phyloP scores from a whole-genome alignment of 2,113 vertebrate genomes.

The Chelonoidis abingdonii region DNA sequence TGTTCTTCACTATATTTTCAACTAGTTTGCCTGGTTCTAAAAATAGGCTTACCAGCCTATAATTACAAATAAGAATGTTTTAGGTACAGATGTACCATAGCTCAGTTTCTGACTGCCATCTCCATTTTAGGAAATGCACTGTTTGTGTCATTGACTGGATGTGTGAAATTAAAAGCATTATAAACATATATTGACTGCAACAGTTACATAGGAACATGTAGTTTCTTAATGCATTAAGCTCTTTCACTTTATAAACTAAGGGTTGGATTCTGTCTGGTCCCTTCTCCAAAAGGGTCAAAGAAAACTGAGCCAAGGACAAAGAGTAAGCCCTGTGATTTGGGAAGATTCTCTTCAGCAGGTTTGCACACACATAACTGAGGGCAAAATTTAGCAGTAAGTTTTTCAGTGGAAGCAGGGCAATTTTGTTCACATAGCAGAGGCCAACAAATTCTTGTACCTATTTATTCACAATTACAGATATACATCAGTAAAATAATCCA shows the following conservation, averaged over 20 bases:
- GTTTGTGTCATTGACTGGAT: not conserved
- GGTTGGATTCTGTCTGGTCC: not conserved
- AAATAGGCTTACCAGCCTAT: not conserved
- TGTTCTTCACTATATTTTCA: not conserved
- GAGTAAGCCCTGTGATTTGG: not conserved
- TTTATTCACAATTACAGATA: constrained; percentile 29
- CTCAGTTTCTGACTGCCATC: not conserved
- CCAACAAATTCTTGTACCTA: not conserved
- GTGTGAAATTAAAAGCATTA: not conserved
- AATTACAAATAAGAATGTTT: not conserved
- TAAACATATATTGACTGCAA: not conserved
- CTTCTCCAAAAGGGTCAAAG: not conserved
- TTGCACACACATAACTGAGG: not conserved
- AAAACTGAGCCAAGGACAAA: not conserved
- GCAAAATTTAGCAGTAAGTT: not conserved
- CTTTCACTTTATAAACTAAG: not conserved
- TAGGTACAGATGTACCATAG: not conserved
- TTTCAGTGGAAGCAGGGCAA: not conserved
- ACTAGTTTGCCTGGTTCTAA: not conserved
- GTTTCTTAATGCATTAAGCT: not conserved
- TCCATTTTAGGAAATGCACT: not conserved
- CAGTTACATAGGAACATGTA: not conserved
- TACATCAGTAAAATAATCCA: constrained; percentile 23
- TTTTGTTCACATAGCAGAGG: not conserved
- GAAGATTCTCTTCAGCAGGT: not conserved